Evolutionary conservation across 2,888 invertebrate species (phyloP).

Genomic region (Mongoloraphidia duomilia): DNA sequence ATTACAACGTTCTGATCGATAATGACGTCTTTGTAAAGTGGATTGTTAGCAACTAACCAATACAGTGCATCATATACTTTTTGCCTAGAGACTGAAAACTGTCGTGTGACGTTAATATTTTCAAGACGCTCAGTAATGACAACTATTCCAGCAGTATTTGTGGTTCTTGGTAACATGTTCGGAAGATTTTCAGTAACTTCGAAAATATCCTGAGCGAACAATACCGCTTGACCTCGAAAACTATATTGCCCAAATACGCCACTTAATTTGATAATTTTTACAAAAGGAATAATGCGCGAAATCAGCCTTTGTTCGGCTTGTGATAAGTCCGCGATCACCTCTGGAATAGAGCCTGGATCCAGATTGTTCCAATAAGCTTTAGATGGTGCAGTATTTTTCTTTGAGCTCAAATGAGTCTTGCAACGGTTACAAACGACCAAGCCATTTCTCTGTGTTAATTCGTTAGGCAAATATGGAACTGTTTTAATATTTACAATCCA

Average conservation of each 20-base stretch:
- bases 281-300: conserved; percentile 8
- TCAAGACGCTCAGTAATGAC: neutral
- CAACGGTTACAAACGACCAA: conserved; percentile 2
- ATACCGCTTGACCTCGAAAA: conserved; percentile 10
- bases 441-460: neutral
- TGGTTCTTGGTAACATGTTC: neutral
- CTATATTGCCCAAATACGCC: conserved; percentile 12
- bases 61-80: conserved; percentile 2
- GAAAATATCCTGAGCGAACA: conserved; percentile 11
- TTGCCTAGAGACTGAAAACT: conserved; percentile 2
- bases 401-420: neutral
- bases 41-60: conserved; percentile 8
- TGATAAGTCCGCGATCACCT: conserved; percentile 7
- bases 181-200: conserved; percentile 3
- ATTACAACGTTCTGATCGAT: conserved; percentile 5
- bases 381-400: conserved; percentile 7
- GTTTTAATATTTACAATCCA: neutral
- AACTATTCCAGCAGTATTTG: neutral
- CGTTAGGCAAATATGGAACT: neutral
- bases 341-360: conserved; percentile 11
- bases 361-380: conserved; percentile 13
- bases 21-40: conserved; percentile 8
- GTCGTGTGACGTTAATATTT: neutral
- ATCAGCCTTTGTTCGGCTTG: conserved; percentile 9
- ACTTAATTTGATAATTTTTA: conserved; percentile 11